These are phyloP conservation scores for Tenualosa thibaudeaui DNA, from an alignment of 2,797 vertebrate genomes.

Conservation along the genomic window DNA sequence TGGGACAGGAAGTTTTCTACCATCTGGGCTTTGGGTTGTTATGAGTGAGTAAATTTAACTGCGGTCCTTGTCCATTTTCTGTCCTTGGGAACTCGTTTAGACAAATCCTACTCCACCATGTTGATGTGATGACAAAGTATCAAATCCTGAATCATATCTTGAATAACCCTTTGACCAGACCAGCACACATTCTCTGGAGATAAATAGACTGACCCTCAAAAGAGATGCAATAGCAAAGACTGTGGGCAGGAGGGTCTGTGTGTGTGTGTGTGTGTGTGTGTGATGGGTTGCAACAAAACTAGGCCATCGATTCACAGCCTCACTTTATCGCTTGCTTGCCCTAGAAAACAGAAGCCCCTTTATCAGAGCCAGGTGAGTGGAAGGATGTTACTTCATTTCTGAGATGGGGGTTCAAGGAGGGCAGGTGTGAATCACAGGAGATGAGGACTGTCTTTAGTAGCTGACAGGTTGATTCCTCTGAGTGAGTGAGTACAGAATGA, in stretches of 20 bases:
- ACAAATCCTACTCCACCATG: too few relatives aligned
- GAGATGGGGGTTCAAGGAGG: neutral
- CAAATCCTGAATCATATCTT: too few relatives aligned
- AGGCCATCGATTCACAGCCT: constrained; percentile 7
- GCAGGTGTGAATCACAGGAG: neutral
- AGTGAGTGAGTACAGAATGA: neutral
- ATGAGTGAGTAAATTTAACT: too few relatives aligned
- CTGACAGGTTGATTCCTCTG: constrained; percentile 12
- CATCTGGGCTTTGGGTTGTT: too few relatives aligned
- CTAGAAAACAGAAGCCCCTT: neutral
- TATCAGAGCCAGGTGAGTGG: neutral
- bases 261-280: too few relatives aligned
- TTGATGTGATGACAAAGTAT: too few relatives aligned
- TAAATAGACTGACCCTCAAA: too few relatives aligned
- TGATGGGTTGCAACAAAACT: neutral
- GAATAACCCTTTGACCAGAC: neutral
- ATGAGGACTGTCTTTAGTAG: neutral
- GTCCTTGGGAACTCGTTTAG: too few relatives aligned
- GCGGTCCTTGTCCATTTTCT: too few relatives aligned
- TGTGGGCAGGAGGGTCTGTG: too few relatives aligned
- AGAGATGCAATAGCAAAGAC: too few relatives aligned
- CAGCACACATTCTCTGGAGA: neutral
- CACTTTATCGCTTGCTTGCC: neutral
- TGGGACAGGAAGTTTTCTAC: too few relatives aligned
- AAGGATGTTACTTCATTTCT: neutral